phyloP scores from a whole-genome alignment of 2,113 vertebrate genomes.

The Thryonomys swinderianus region DNA sequence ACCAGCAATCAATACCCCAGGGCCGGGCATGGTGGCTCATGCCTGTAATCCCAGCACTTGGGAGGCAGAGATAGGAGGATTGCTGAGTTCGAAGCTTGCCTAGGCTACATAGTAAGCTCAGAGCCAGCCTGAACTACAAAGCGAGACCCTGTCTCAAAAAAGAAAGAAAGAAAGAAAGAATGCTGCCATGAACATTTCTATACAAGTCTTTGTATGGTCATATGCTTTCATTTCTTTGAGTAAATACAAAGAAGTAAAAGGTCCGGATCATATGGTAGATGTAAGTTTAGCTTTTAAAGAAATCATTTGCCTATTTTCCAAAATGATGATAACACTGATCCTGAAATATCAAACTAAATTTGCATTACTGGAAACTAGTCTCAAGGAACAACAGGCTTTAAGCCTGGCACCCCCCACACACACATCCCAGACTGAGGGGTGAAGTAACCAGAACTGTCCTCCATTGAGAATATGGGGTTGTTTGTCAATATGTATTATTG shows the following conservation, averaged over 20 bases:
- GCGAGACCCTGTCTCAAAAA: too few relatives aligned
- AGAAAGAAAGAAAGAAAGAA: too few relatives aligned
- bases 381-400: not conserved
- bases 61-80: too few relatives aligned
- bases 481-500: not conserved
- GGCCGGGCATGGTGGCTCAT: too few relatives aligned
- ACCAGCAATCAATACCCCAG: too few relatives aligned
- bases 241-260: not conserved
- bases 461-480: not conserved
- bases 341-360: conserved; percentile 28
- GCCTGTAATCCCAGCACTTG: too few relatives aligned
- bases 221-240: not conserved
- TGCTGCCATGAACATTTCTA: conserved; percentile 9
- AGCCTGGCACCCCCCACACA: too few relatives aligned
- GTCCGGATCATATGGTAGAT: not conserved
- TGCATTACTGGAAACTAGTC: not conserved
- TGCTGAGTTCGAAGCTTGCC: too few relatives aligned
- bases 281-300: not conserved
- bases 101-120: too few relatives aligned
- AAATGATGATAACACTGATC: not conserved
- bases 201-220: not conserved
- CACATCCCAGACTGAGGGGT: too few relatives aligned
- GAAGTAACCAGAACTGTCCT: not conserved
- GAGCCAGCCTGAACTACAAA: too few relatives aligned
- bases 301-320: not conserved